Evolutionary conservation across 2,888 invertebrate genomes (phyloP).

Genomic region (Nymphalis urticae): DNA sequence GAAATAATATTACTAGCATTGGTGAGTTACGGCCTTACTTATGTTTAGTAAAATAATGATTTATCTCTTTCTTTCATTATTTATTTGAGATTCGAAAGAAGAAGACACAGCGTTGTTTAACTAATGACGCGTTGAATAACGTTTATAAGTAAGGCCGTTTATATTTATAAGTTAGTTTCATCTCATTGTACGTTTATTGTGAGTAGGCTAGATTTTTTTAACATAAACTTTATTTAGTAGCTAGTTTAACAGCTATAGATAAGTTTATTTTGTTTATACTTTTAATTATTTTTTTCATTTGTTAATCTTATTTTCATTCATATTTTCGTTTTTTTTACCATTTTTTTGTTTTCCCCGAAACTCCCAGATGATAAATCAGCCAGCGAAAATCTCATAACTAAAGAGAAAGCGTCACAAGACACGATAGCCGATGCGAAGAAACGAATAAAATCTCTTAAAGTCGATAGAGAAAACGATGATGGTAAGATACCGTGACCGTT

Average conservation of each 20-base stretch:
- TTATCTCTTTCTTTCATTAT: too few relatives aligned
- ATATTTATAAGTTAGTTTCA: too few relatives aligned
- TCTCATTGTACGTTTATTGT: too few relatives aligned
- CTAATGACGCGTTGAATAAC: too few relatives aligned
- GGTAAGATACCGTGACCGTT: conserved; percentile 59
- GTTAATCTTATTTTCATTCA: neutral
- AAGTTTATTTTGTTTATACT: neutral
- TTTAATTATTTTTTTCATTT: neutral
- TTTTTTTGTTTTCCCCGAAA: conserved; percentile 40
- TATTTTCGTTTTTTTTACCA: conserved; percentile 34
- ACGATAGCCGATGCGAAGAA: conserved; percentile 74
- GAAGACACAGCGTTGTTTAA: too few relatives aligned
- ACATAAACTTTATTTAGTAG: neutral
- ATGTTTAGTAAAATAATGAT: too few relatives aligned
- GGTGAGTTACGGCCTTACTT: too few relatives aligned
- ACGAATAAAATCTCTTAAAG: conserved; percentile 74
- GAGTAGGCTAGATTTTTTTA: too few relatives aligned
- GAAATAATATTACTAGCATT: too few relatives aligned
- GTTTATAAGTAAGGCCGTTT: too few relatives aligned
- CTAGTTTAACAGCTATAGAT: neutral
- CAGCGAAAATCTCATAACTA: conserved; percentile 57
- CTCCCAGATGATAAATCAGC: conserved; percentile 58
- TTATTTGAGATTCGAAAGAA: too few relatives aligned
- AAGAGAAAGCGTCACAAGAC: conserved; percentile 65
- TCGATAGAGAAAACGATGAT: conserved; percentile 74